Conservation (phyloP, 2,113 vertebrate species). For the Aplodontia rufa region DNA sequence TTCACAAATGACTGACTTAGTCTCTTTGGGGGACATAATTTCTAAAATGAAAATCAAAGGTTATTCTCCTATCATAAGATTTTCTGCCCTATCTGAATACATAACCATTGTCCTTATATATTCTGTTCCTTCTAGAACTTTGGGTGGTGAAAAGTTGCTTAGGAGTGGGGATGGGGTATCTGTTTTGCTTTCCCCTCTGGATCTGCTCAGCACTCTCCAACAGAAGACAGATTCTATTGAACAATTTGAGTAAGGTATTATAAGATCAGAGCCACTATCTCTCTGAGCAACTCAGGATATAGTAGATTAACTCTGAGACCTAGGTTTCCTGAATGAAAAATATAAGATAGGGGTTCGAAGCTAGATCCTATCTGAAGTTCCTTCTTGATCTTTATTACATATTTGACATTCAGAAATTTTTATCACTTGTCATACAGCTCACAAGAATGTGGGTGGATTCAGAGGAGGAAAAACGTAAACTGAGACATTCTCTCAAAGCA, state of each 20-base stretch:
- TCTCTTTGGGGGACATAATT: not conserved
- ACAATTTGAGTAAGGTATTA: too few relatives aligned
- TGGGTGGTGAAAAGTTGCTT: not conserved
- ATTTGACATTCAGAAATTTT: not conserved
- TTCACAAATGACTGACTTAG: not conserved
- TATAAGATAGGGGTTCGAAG: not conserved
- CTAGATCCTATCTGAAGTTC: not conserved
- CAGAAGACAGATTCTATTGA: not conserved
- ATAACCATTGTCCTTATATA: not conserved
- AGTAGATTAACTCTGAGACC: not conserved
- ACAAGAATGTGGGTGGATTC: not conserved
- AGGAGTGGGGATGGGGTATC: not conserved
- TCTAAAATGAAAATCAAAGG: not conserved
- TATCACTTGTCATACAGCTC: not conserved
- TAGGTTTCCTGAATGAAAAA: not conserved
- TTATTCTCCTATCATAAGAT: not conserved
- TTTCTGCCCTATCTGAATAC: not conserved
- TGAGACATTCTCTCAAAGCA: slow-evolving; percentile 36
- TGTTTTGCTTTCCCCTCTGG: slow-evolving; percentile 44
- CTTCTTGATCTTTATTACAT: not conserved
- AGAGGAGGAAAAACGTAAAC: not conserved
- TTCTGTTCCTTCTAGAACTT: slow-evolving; percentile 29
- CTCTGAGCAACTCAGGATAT: not conserved
- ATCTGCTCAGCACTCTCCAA: not conserved
- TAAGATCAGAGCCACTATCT: too few relatives aligned